Evolutionary conservation across 1,140 invertebrate species (phyloP).

Genomic region (Cephus cinctus): DNA sequence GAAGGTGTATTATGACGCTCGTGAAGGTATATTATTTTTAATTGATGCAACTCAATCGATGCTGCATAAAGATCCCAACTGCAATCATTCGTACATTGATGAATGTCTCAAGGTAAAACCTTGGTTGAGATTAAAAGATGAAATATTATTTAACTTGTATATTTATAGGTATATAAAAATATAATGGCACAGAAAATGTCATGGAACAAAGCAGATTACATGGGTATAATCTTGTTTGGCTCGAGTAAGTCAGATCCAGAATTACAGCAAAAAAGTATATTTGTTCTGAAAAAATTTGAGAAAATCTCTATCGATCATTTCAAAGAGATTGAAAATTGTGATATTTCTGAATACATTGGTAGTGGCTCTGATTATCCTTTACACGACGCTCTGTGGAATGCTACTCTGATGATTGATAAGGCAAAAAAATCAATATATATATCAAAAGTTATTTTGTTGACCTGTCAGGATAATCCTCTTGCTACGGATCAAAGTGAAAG

Average conservation of each 20-base stretch:
- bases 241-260: constrained; percentile 18
- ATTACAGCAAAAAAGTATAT: constrained; percentile 18
- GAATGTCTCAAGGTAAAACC: constrained; percentile 22
- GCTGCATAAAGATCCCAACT: constrained; percentile 17
- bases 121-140: not conserved
- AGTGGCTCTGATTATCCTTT: constrained; percentile 19
- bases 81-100: constrained; percentile 13
- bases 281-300: constrained; percentile 19
- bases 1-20: constrained; percentile 2
- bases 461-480: constrained; percentile 25
- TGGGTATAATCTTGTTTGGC: constrained; percentile 31
- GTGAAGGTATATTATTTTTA: constrained; percentile 28
- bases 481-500: constrained; percentile 14
- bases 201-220: constrained; percentile 29
- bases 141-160: not conserved
- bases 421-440: constrained; percentile 20
- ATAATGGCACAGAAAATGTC: constrained; percentile 25
- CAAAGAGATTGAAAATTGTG: constrained; percentile 11
- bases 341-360: constrained; percentile 5
- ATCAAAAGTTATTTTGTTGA: constrained; percentile 28
- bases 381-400: constrained; percentile 25
- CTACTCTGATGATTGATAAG: constrained; percentile 13
- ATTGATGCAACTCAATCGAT: constrained; percentile 26
- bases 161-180: constrained; percentile 10
- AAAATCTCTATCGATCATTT: constrained; percentile 14